Conservation (phyloP, 2,797 vertebrate species). For the Martes flavigula region DNA sequence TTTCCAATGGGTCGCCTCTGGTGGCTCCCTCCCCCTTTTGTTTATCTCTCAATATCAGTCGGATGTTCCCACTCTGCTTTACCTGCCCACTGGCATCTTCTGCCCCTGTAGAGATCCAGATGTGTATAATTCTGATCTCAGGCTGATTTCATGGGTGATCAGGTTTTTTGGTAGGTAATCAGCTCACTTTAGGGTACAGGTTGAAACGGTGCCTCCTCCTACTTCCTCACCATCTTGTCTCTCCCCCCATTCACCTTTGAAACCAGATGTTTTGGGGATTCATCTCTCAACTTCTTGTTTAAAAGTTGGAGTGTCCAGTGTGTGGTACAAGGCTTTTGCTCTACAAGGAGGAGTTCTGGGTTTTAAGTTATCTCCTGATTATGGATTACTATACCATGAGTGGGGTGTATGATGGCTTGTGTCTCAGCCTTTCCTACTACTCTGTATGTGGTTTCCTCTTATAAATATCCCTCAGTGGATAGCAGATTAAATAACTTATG, state of each 20-base stretch:
- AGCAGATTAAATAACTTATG: not conserved
- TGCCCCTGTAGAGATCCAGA: too few species aligned
- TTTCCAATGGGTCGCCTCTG: too few species aligned
- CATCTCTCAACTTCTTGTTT: not conserved
- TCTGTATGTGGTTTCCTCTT: not conserved
- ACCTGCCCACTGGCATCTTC: too few species aligned
- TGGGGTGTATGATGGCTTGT: not conserved
- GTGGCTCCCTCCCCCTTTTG: too few species aligned
- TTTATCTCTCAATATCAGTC: too few species aligned
- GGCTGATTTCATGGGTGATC: too few species aligned
- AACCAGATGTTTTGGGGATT: not conserved
- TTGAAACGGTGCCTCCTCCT: too few species aligned
- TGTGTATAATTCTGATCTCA: too few species aligned
- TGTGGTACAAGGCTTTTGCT: not conserved
- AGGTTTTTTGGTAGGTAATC: too few species aligned
- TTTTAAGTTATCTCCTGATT: not conserved
- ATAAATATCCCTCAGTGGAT: not conserved
- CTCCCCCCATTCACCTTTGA: not conserved
- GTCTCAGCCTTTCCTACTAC: not conserved
- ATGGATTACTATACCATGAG: rapidly evolving
- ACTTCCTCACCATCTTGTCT: too few species aligned
- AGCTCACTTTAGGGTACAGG: too few species aligned
- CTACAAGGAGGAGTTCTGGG: not conserved
- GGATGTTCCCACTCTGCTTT: too few species aligned
- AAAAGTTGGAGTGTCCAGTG: not conserved